A percentile compares a stretch with the other conserved stretches of the same genome.
phyloP scores from a whole-genome alignment of 2,797 vertebrate species.

The Graptemys geographica region DNA sequence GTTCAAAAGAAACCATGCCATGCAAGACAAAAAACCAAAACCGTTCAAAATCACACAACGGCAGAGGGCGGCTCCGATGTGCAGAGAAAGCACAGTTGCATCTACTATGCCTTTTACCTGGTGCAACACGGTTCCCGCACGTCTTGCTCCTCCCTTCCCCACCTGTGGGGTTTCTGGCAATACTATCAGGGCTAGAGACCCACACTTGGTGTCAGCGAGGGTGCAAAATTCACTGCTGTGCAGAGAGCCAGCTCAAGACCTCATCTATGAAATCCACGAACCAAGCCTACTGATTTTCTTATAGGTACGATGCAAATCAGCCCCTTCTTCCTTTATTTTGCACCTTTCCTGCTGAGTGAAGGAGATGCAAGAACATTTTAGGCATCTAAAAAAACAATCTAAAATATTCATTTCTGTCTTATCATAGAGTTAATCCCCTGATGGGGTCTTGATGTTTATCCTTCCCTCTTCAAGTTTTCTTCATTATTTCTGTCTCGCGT shows the following conservation, averaged over 20 bases:
- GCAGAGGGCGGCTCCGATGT: not conserved
- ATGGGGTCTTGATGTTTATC: conserved; percentile 50
- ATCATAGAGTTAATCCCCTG: conserved; percentile 54
- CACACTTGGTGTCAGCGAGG: not conserved
- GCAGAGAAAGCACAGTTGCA: not conserved
- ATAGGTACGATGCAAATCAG: conserved; percentile 48
- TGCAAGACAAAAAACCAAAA: not conserved
- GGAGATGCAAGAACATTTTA: conserved; percentile 45
- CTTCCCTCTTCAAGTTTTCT: conserved; percentile 51
- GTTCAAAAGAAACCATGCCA: not conserved
- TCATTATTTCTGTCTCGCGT: conserved; percentile 78
- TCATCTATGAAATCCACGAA: conserved; percentile 39
- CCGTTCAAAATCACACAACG: not conserved
- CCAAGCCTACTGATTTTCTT: conserved; percentile 32
- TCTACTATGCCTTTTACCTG: not conserved
- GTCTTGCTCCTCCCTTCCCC: not conserved
- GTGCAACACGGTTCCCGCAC: not conserved
- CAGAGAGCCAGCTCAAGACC: not conserved
- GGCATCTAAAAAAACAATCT: conserved; percentile 13
- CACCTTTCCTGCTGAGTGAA: conserved; percentile 54
- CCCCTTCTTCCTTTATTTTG: conserved; percentile 49
- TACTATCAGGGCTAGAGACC: not conserved
- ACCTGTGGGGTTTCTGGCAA: not conserved
- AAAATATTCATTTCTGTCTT: conserved; percentile 46
- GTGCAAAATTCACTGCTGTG: not conserved